phyloP scores from a whole-genome alignment of 2,888 invertebrate genomes.

The Erebia aethiops region DNA sequence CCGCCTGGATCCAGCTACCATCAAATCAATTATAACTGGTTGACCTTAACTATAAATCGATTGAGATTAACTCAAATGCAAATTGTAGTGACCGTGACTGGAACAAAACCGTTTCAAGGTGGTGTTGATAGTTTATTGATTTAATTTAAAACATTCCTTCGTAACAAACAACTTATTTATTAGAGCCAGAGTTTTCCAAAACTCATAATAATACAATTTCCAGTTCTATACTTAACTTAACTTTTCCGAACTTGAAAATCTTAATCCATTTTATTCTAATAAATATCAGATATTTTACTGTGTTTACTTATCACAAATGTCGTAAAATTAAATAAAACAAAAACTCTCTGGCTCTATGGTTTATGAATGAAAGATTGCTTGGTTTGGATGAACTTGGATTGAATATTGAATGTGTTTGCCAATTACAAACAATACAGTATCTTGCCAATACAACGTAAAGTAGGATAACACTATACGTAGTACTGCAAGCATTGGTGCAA shows the following conservation, averaged over 20 bases:
- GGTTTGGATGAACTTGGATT: background rate
- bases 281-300: too few species aligned
- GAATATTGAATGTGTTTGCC: conserved; percentile 49
- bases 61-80: background rate
- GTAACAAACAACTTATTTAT: background rate
- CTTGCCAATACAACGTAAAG: conserved; percentile 58
- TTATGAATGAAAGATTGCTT: background rate
- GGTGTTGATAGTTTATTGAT: too few species aligned
- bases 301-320: too few species aligned
- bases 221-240: background rate
- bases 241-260: background rate
- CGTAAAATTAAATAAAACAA: background rate
- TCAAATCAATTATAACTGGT: background rate
- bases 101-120: background rate
- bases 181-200: background rate
- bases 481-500: conserved; percentile 12
- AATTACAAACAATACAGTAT: conserved; percentile 51
- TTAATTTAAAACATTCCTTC: conserved; percentile 5
- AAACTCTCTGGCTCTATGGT: background rate
- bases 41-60: background rate
- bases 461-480: conserved; percentile 28
- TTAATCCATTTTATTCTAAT: background rate
- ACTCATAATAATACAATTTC: background rate
- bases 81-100: conserved; percentile 5
- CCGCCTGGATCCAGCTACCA: background rate